Conservation (phyloP, 1,140 invertebrate species). For the Drosophila saltans region DNA sequence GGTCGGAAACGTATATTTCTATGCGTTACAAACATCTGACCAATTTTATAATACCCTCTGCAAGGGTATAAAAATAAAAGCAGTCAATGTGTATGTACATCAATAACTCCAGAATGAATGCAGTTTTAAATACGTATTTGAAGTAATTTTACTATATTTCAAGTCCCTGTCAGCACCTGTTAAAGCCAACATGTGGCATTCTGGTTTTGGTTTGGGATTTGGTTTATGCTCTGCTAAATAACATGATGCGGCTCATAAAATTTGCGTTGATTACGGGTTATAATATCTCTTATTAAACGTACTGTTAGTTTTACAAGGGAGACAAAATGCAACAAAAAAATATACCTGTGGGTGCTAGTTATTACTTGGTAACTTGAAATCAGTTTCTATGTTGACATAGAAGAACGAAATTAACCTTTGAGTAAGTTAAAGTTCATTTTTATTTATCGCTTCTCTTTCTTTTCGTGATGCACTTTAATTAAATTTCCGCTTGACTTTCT, state of each 20-base stretch:
- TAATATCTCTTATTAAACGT: conserved; percentile 22
- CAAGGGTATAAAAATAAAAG: no score
- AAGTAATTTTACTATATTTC: not conserved
- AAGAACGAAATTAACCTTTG: not conserved
- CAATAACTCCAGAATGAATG: no score
- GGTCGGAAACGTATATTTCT: no score
- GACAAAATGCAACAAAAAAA: not conserved
- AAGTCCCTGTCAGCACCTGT: not conserved
- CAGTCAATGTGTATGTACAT: no score
- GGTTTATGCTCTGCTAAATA: conserved; percentile 27
- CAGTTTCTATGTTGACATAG: not conserved
- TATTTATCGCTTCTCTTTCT: conserved; percentile 1
- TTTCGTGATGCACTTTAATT: conserved; percentile 7
- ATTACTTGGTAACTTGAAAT: not conserved
- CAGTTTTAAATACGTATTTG: no score
- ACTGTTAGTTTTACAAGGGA: not conserved
- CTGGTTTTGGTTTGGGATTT: conserved; percentile 13
- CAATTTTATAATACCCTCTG: no score
- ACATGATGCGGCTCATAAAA: conserved; percentile 33
- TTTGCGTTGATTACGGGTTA: conserved; percentile 34
- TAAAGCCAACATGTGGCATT: conserved; percentile 9
- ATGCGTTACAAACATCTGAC: no score
- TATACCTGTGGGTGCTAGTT: not conserved
- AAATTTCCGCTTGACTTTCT: conserved; percentile 21
- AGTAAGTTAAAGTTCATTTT: not conserved